These are phyloP conservation scores for Eunapius fragilis DNA, from an alignment of 37 sponge, comb jelly and placozoan species.

Conservation along the genomic window DNA sequence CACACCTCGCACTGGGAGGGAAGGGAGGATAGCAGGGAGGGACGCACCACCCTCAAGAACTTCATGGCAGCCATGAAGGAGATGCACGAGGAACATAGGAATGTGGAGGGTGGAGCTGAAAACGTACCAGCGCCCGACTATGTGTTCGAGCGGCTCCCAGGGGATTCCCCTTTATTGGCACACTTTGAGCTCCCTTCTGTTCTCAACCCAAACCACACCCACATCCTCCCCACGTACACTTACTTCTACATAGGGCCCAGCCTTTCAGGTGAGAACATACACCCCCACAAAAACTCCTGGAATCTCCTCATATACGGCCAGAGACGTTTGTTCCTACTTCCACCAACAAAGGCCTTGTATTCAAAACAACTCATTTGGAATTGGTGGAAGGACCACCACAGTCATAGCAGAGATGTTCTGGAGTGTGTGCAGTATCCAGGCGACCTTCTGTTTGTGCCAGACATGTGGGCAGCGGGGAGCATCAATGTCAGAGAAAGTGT, in stretches of 20 bases:
- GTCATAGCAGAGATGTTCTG: constrained; percentile 9
- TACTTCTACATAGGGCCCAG: constrained; percentile 80
- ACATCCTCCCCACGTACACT: constrained; percentile 44
- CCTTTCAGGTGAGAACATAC: constrained; percentile 71
- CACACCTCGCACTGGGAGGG: constrained; percentile 58
- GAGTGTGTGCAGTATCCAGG: constrained; percentile 88
- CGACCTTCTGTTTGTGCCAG: constrained; percentile 85
- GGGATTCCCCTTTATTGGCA: constrained; percentile 53
- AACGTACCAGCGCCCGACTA: constrained; percentile 32
- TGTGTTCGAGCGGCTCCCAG: constrained; percentile 58
- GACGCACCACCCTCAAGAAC: constrained; percentile 32
- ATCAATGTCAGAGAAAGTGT: constrained; percentile 82
- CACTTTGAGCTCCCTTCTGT: constrained; percentile 64
- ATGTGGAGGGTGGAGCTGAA: neutral
- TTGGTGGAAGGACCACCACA: constrained; percentile 69
- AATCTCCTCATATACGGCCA: constrained; percentile 78
- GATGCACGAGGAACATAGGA: constrained; percentile 9
- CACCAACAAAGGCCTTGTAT: constrained; percentile 77
- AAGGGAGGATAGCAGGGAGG: constrained; percentile 29
- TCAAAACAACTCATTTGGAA: constrained; percentile 68
- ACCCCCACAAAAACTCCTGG: constrained; percentile 78
- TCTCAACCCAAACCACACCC: constrained; percentile 55
- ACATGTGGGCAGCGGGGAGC: constrained; percentile 85
- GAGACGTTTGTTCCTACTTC: constrained; percentile 83
- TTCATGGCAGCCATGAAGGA: constrained; percentile 59